These are phyloP conservation scores for Helogale parvula DNA, from an alignment of 2,113 vertebrate species.

Conservation along the genomic window DNA sequence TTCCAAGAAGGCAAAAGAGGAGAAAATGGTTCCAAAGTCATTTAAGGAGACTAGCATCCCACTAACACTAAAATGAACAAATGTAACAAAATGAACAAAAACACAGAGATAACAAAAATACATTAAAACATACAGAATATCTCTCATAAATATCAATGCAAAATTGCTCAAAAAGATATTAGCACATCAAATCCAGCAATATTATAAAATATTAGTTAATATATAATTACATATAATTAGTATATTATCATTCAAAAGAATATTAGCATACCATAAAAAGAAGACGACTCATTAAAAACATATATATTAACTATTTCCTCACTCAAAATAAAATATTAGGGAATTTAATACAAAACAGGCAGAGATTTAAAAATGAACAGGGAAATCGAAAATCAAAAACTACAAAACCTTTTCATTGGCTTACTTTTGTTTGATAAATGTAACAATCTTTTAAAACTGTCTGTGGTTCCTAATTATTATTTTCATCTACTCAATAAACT, in stretches of 20 bases:
- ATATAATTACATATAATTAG: no score
- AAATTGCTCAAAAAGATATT: not conserved
- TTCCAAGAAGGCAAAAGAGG: not conserved
- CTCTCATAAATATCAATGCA: not conserved
- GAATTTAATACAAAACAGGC: not conserved
- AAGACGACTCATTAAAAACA: no score
- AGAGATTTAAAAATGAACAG: not conserved
- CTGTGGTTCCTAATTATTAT: not conserved
- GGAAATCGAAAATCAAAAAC: not conserved
- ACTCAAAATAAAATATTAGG: not conserved
- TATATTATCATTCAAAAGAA: no score
- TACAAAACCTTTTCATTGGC: not conserved
- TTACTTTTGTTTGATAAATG: not conserved
- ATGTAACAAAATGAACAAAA: not conserved
- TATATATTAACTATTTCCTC: not conserved
- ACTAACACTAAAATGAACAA: not conserved
- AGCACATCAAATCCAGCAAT: no score
- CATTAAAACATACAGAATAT: not conserved
- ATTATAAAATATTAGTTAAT: no score
- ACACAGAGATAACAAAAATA: not conserved
- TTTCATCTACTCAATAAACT: not conserved
- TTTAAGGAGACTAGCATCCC: not conserved
- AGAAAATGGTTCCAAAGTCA: not conserved
- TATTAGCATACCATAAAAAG: no score
- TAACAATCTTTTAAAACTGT: not conserved